Evolutionary conservation across 2,888 invertebrate species (phyloP).

Genomic region (Microctonus hyperodae): DNA sequence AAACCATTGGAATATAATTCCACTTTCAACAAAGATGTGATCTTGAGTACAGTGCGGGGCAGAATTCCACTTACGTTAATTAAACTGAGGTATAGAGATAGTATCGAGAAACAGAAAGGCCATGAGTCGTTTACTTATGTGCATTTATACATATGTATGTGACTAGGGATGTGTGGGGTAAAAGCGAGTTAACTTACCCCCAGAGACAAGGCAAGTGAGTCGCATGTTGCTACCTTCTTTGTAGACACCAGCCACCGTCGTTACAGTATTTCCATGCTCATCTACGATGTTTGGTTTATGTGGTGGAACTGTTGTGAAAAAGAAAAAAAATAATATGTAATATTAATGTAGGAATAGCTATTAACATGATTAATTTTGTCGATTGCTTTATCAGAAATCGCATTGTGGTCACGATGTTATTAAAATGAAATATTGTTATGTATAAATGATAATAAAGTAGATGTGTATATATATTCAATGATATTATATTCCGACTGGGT

Average conservation of each 20-base stretch:
- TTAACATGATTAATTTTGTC: slow-evolving; percentile 14
- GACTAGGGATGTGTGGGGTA: too few species aligned
- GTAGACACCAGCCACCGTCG: slow-evolving; percentile 75
- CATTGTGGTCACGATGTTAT: background rate
- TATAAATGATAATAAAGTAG: background rate
- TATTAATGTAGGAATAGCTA: background rate
- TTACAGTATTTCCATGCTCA: slow-evolving; percentile 71
- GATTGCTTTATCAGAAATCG: background rate
- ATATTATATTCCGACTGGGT: background rate
- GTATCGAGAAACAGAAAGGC: slow-evolving; percentile 6
- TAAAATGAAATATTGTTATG: background rate
- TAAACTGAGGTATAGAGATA: slow-evolving; percentile 11
- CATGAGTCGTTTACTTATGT: background rate
- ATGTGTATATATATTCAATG: background rate
- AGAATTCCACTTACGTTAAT: slow-evolving; percentile 6
- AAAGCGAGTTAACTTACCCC: slow-evolving; percentile 68
- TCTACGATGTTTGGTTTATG: slow-evolving; percentile 77
- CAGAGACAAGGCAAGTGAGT: slow-evolving; percentile 78
- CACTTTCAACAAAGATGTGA: slow-evolving; percentile 3
- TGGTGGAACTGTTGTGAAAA: slow-evolving; percentile 73
- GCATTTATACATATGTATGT: too few species aligned
- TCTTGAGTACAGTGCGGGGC: background rate
- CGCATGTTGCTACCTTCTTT: slow-evolving; percentile 75
- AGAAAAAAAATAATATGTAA: slow-evolving; percentile 17
- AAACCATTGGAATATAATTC: background rate